These are phyloP conservation scores for Sebastes variabilis DNA, from an alignment of 2,797 vertebrate species.

Conservation along the genomic window DNA sequence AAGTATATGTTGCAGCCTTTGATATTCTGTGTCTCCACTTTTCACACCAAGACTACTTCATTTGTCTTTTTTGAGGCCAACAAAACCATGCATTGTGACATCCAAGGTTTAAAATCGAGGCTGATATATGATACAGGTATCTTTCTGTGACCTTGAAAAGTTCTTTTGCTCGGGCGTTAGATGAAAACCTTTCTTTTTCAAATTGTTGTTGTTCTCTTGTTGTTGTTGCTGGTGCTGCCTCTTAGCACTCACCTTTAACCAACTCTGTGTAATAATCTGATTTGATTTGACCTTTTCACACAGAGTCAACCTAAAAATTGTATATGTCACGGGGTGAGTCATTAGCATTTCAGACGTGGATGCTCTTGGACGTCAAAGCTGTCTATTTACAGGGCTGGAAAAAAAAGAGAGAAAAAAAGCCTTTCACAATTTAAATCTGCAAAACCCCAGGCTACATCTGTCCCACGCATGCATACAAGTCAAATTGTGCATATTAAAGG, in stretches of 20 bases:
- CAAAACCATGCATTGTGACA: background rate
- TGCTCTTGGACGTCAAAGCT: background rate
- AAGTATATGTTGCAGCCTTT: background rate
- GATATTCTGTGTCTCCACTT: background rate
- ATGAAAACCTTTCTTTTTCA: background rate
- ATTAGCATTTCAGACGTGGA: background rate
- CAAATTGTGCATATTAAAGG: background rate
- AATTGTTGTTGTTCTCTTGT: background rate
- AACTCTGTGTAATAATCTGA: background rate
- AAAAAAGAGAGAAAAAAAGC: background rate
- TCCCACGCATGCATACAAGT: background rate
- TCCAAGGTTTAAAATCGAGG: background rate
- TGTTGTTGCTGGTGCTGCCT: background rate
- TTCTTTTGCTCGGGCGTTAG: background rate
- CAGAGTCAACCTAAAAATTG: background rate
- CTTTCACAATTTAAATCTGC: background rate
- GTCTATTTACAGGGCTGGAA: background rate
- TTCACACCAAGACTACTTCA: background rate
- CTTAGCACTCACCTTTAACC: background rate
- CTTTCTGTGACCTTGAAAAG: constrained; percentile 2
- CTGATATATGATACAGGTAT: background rate
- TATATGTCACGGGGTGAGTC: background rate
- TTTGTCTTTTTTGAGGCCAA: background rate
- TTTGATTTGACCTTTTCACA: background rate
- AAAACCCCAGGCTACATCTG: background rate